Evolutionary conservation across 1,140 invertebrate genomes (phyloP).

Genomic region (Bemisia tabaci): DNA sequence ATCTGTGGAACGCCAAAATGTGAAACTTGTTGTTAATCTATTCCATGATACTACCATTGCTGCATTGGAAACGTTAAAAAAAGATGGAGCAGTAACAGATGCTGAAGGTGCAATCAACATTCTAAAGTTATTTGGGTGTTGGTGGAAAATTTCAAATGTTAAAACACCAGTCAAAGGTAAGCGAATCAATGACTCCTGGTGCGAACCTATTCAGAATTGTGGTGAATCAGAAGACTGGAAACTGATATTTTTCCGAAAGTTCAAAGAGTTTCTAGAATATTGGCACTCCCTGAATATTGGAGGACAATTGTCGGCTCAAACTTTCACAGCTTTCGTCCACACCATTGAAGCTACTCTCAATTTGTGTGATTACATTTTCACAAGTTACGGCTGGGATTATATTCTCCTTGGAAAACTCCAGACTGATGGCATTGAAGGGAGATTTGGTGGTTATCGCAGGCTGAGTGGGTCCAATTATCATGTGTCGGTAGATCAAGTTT

Average conservation of each 20-base stretch:
- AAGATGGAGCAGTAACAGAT: neutral
- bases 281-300: neutral
- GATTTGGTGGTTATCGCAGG: neutral
- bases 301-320: neutral
- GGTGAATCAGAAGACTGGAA: neutral
- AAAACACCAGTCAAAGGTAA: neutral
- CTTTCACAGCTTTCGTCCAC: neutral
- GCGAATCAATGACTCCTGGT: neutral
- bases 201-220: neutral
- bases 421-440: neutral
- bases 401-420: conserved; percentile 2
- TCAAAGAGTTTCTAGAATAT: neutral
- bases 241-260: neutral
- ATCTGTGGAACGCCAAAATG: neutral
- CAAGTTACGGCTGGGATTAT: neutral
- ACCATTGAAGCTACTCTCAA: neutral
- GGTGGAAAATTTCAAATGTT: neutral
- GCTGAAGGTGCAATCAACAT: neutral
- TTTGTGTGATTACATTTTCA: neutral
- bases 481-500: neutral
- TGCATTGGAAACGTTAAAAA: neutral
- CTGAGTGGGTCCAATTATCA: conserved; percentile 1
- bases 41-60: neutral
- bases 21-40: neutral
- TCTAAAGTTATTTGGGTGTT: neutral